phyloP scores from a whole-genome alignment of 1,140 invertebrate genomes.

The Trissolcus basalis region DNA sequence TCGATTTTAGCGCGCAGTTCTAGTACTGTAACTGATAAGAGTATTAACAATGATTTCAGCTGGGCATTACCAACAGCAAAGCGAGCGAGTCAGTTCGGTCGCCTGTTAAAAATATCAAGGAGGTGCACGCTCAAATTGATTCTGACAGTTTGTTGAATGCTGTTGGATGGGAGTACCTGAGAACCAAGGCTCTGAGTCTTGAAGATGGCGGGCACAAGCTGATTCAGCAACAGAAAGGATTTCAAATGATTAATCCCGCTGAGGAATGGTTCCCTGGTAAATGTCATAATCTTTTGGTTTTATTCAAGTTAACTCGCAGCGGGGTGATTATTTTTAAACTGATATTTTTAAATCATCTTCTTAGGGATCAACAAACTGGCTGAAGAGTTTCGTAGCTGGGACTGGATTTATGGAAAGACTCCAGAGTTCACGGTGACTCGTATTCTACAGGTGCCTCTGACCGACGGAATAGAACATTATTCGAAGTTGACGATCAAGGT shows the following conservation, averaged over 20 bases:
- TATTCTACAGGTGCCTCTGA: constrained; percentile 58
- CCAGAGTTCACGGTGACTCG: constrained; percentile 85
- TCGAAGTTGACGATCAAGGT: constrained; percentile 68
- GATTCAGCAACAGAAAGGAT: constrained; percentile 84
- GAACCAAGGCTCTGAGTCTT: constrained; percentile 80
- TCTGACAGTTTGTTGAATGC: constrained; percentile 83
- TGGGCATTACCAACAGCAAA: constrained; percentile 81
- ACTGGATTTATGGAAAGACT: constrained; percentile 92
- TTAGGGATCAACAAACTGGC: constrained; percentile 79
- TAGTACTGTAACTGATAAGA: constrained; percentile 12
- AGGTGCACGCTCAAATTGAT: constrained; percentile 82
- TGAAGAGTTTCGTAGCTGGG: constrained; percentile 85
- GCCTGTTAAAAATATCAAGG: constrained; percentile 86
- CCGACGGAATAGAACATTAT: constrained; percentile 42
- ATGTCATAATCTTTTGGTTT: too few species aligned
- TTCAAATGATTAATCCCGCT: constrained; percentile 89
- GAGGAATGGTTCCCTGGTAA: constrained; percentile 92
- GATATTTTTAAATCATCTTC: not conserved
- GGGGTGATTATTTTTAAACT: too few species aligned
- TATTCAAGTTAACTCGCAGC: too few species aligned
- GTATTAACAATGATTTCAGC: constrained; percentile 68
- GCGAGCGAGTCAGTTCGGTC: constrained; percentile 89
- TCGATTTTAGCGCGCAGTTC: too few species aligned
- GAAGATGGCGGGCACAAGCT: constrained; percentile 82
- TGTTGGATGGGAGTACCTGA: constrained; percentile 88